Evolutionary conservation across 2,113 vertebrate genomes (phyloP).

Genomic region (Rhabdornis inornatus): DNA sequence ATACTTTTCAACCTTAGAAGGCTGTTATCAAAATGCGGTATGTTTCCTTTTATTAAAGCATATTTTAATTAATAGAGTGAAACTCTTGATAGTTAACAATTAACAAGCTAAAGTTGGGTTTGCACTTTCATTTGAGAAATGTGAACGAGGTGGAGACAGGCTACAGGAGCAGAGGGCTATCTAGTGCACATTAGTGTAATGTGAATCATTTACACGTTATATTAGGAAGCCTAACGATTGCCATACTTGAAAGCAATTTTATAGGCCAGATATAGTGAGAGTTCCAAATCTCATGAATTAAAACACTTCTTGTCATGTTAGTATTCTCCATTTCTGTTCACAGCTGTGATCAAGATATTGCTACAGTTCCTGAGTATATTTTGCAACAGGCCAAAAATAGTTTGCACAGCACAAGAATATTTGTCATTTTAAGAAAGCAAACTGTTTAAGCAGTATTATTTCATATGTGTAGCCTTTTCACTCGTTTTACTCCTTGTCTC

Average conservation of each 20-base stretch:
- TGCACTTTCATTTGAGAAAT: slow-evolving; percentile 61
- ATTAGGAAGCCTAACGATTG: slow-evolving; percentile 8
- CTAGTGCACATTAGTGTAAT: slow-evolving; percentile 1
- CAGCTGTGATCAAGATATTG: slow-evolving; percentile 27
- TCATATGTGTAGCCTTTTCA: neutral
- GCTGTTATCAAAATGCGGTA: slow-evolving; percentile 66
- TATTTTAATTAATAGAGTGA: slow-evolving; percentile 72
- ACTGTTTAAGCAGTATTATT: neutral
- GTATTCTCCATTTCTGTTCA: neutral
- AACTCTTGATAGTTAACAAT: slow-evolving; percentile 45
- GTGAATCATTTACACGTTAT: slow-evolving; percentile 59
- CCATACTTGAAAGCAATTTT: neutral
- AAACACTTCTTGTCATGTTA: slow-evolving; percentile 4
- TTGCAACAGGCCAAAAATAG: slow-evolving; percentile 71
- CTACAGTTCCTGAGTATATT: slow-evolving; percentile 47
- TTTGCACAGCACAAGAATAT: neutral
- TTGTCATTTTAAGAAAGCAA: neutral
- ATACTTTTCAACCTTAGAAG: slow-evolving; percentile 71
- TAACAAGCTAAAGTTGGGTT: slow-evolving; percentile 47
- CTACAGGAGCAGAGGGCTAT: neutral
- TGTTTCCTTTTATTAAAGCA: slow-evolving; percentile 70
- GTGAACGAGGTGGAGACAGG: slow-evolving; percentile 18
- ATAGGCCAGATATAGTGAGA: neutral
- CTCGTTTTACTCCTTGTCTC: neutral
- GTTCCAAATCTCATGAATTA: neutral